Conservation (phyloP, 2,113 vertebrate genomes). For the Sylvilagus bachmani region DNA sequence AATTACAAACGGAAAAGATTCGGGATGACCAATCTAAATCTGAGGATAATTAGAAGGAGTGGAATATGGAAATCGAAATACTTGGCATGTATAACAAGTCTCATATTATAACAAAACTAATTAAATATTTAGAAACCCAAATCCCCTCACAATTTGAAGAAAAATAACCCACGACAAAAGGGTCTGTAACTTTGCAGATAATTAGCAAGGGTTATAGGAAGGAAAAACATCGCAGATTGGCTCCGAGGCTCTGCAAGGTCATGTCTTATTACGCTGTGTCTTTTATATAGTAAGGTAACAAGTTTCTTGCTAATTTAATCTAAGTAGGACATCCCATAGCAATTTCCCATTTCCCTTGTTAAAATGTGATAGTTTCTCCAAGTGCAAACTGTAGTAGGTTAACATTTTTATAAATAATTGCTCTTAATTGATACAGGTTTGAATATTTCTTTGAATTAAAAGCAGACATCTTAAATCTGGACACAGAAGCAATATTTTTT, state of each 20-base stretch:
- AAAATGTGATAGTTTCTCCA: slow-evolving; percentile 86
- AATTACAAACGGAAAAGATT: slow-evolving; percentile 90
- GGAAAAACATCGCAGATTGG: slow-evolving; percentile 82
- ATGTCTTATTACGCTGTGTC: slow-evolving; percentile 86
- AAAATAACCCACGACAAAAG: slow-evolving; percentile 90
- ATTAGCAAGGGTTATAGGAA: slow-evolving; percentile 88
- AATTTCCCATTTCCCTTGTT: slow-evolving; percentile 89
- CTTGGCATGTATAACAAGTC: slow-evolving; percentile 87
- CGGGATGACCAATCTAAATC: slow-evolving; percentile 90
- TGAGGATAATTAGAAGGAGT: slow-evolving; percentile 89
- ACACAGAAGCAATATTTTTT: slow-evolving; percentile 41
- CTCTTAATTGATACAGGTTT: slow-evolving; percentile 82
- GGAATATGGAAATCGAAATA: slow-evolving; percentile 85
- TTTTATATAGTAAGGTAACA: slow-evolving; percentile 89
- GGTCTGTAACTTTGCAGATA: slow-evolving; percentile 89
- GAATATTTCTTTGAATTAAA: slow-evolving; percentile 82
- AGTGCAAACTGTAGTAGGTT: slow-evolving; percentile 81
- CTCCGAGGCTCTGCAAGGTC: slow-evolving; percentile 89
- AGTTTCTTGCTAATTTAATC: slow-evolving; percentile 91
- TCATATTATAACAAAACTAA: slow-evolving; percentile 90
- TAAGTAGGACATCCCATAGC: slow-evolving; percentile 89
- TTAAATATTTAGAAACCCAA: slow-evolving; percentile 92
- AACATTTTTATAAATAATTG: slow-evolving; percentile 88
- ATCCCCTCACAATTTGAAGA: slow-evolving; percentile 87
- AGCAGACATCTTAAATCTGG: slow-evolving; percentile 58